phyloP scores from a whole-genome alignment of 2,113 vertebrate genomes.

The Platichthys flesus region DNA sequence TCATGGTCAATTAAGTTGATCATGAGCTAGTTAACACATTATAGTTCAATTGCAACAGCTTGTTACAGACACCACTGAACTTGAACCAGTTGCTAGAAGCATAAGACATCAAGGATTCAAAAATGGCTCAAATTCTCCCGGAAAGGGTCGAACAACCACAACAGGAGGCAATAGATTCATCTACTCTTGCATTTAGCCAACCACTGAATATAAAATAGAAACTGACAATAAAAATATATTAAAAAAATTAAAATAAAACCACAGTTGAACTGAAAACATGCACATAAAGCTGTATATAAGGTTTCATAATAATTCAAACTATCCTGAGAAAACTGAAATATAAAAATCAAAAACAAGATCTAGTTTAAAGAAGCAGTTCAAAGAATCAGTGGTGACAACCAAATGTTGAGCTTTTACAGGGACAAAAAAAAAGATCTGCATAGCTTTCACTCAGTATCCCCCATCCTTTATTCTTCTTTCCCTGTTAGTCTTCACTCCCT shows the following conservation, averaged over 20 bases:
- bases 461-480: background rate
- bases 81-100: conserved; percentile 17
- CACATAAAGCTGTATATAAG: conserved; percentile 8
- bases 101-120: conserved; percentile 33
- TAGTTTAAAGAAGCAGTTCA: conserved; percentile 39
- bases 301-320: conserved; percentile 30
- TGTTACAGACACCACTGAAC: background rate
- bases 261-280: background rate
- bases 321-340: background rate
- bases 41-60: conserved; percentile 41
- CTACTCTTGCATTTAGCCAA: conserved; percentile 8
- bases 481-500: background rate
- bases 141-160: conserved; percentile 12
- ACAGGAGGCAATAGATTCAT: background rate
- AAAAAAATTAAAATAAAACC: background rate
- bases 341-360: background rate
- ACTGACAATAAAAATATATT: background rate
- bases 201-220: conserved; percentile 2
- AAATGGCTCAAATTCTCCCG: conserved; percentile 39
- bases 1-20: background rate
- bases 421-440: conserved; percentile 3
- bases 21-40: conserved; percentile 18
- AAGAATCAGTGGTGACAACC: conserved; percentile 34
- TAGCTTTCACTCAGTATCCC: background rate
- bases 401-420: conserved; percentile 3